Conservation (phyloP, 2,888 invertebrate species). For the Synergus laeviventris region DNA sequence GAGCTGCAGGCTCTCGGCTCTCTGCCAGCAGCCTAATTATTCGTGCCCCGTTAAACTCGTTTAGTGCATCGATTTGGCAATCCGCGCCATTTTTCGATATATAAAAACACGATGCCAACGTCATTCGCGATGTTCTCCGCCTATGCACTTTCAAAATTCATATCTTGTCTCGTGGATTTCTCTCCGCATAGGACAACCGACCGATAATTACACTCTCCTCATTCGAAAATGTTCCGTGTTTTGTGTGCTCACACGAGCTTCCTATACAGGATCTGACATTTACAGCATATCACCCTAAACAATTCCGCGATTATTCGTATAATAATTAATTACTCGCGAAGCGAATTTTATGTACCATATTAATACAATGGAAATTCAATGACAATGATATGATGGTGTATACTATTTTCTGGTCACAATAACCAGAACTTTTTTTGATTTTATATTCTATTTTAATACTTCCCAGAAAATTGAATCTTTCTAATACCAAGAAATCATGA, state of each 20-base stretch:
- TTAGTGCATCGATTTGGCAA: constrained; percentile 71
- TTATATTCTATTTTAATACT: not conserved
- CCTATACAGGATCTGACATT: not conserved
- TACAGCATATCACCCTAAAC: not conserved
- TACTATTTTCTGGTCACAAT: no score
- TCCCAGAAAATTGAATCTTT: not conserved
- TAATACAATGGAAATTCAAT: not conserved
- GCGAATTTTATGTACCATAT: not conserved
- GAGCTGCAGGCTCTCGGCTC: constrained; percentile 63
- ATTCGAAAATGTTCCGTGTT: not conserved
- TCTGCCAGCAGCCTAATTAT: constrained; percentile 73
- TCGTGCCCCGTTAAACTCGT: constrained; percentile 71
- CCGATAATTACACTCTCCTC: constrained; percentile 2
- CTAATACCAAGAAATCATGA: not conserved
- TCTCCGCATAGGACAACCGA: not conserved
- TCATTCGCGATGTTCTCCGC: not conserved
- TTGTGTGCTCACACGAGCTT: not conserved
- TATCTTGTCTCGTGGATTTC: constrained; percentile 3
- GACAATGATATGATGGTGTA: not conserved
- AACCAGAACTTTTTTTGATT: no score
- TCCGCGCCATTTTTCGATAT: constrained; percentile 61
- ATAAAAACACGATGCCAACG: not conserved
- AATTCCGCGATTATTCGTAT: constrained; percentile 11
- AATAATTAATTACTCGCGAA: not conserved
- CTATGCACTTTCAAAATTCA: not conserved